These are phyloP conservation scores for Anorthoa munda DNA, from an alignment of 2,888 invertebrate species.

Conservation along the genomic window DNA sequence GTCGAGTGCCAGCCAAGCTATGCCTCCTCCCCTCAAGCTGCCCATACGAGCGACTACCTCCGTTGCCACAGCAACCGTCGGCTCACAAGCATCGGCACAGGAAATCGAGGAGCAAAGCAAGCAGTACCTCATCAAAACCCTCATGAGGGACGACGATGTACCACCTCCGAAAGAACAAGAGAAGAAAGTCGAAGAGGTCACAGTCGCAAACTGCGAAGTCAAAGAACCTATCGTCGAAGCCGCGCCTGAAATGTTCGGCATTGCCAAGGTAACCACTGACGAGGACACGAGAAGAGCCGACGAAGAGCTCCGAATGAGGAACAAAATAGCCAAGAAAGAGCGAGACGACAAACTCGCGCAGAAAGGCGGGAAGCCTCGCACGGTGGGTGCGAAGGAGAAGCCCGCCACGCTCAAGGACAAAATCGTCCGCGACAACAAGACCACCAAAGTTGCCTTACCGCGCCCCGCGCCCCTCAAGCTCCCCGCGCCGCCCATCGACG, in stretches of 20 bases:
- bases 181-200: conserved; percentile 90
- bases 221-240: conserved; percentile 82
- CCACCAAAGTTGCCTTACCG: conserved; percentile 85
- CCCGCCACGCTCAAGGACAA: conserved; percentile 85
- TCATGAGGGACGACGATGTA: conserved; percentile 96
- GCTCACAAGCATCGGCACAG: conserved; percentile 88
- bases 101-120: conserved; percentile 93
- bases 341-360: conserved; percentile 82
- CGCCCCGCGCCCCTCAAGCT: conserved; percentile 78
- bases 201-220: conserved; percentile 84
- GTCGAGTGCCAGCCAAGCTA: conserved; percentile 65
- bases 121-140: conserved; percentile 97
- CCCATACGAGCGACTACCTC: conserved; percentile 79
- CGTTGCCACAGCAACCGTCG: conserved; percentile 85
- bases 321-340: conserved; percentile 74
- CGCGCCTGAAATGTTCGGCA: conserved; percentile 90
- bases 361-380: conserved; percentile 85
- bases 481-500: conserved; percentile 72
- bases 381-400: conserved; percentile 84
- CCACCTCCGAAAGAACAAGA: conserved; percentile 92
- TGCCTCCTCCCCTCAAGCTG: conserved; percentile 84
- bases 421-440: conserved; percentile 83
- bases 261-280: conserved; percentile 83
- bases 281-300: conserved; percentile 76
- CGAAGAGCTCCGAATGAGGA: conserved; percentile 77